Conservation (phyloP, 2,797 vertebrate species). For the Sternarchorhynchus goeldii region DNA sequence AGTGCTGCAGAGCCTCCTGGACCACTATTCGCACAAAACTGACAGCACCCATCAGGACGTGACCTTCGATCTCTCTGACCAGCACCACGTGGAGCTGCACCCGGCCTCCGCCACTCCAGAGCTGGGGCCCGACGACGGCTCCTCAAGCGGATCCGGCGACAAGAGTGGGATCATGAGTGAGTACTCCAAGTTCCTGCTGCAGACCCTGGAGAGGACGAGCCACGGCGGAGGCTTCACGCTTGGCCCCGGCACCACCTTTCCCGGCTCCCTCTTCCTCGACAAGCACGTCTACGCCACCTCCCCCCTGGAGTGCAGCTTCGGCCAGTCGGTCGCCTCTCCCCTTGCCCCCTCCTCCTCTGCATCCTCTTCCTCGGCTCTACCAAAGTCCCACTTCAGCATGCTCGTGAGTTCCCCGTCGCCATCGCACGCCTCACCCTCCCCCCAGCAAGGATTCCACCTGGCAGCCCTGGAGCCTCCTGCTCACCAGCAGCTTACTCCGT, state of each 20-base stretch:
- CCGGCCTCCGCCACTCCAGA: conserved; percentile 86
- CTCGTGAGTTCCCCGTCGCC: conserved; percentile 86
- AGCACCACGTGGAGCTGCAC: conserved; percentile 92
- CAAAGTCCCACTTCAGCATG: conserved; percentile 96
- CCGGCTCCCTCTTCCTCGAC: conserved; percentile 89
- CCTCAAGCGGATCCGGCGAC: conserved; percentile 84
- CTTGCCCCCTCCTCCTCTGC: conserved; percentile 83
- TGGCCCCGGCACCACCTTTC: conserved; percentile 89
- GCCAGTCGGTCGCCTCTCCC: conserved; percentile 90
- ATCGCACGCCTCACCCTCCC: conserved; percentile 59
- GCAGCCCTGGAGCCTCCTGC: conserved; percentile 84
- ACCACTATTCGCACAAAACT: conserved; percentile 95
- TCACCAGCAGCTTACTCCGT: conserved; percentile 98
- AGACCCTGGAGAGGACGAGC: conserved; percentile 97
- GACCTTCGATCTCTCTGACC: conserved; percentile 90
- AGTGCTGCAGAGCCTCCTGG: conserved; percentile 95
- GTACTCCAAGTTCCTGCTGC: conserved; percentile 98
- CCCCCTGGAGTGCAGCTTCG: conserved; percentile 92
- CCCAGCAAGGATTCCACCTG: conserved; percentile 92
- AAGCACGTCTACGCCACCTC: conserved; percentile 93
- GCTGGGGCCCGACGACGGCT: conserved; percentile 82
- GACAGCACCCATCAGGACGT: conserved; percentile 88
- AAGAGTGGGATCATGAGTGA: conserved; percentile 94
- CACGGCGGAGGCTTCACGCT: conserved; percentile 90
- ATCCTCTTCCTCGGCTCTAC: conserved; percentile 78